Base-by-base conservation (phyloP, 2,797 vertebrate genomes). In the Crenuchus spilurus region DNA sequence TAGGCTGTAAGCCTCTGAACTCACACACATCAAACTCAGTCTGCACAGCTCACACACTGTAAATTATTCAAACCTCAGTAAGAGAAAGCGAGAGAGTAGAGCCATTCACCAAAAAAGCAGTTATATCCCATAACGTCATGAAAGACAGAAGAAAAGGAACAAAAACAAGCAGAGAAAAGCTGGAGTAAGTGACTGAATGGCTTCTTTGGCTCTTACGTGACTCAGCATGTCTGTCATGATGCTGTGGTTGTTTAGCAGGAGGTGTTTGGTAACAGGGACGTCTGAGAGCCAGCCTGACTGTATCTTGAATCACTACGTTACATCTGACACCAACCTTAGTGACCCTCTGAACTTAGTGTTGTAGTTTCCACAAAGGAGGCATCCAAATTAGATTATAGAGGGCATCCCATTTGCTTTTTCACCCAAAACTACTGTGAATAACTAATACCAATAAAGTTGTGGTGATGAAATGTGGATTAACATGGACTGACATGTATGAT, bases 51-150 rank as follows among this genome's bases (percentile, higher is more conserved):
- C 26, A 55, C 51, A 67, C 57, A 78, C 48, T 57, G 55, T 69
- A 63, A 78, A 78, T 78, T 41, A 78, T 78, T 77, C 48, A 73
- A 57, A 10, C 64, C 46, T 13, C 31, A 63, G 22, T 49, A 6
- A 65, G 44, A 64, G 35, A 48, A 44, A 64, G 65, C 30, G 18
- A 54, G 14, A 13, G 51, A 54, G 20, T 24, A 72, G 62, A n/a
- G n/a, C n/a, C 63, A 68, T 65, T 70, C 74, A 65, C 60, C 69
- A 35, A 48, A 71, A 37, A 37, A n/a, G 20, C 46, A 49, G 35
- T 37, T 57, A 35, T 31, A 18, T 24, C 20, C 46, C 24, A 3
- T 1, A 16, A 4, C 33, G 18, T 11, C 33, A 22, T 58, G 4
- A 7, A 46, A 11, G 2, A 57, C n/a, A 44, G 18, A 62, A 9